Base-by-base conservation (phyloP, 2,888 invertebrate genomes). In the Cheilosia scutellata region DNA sequence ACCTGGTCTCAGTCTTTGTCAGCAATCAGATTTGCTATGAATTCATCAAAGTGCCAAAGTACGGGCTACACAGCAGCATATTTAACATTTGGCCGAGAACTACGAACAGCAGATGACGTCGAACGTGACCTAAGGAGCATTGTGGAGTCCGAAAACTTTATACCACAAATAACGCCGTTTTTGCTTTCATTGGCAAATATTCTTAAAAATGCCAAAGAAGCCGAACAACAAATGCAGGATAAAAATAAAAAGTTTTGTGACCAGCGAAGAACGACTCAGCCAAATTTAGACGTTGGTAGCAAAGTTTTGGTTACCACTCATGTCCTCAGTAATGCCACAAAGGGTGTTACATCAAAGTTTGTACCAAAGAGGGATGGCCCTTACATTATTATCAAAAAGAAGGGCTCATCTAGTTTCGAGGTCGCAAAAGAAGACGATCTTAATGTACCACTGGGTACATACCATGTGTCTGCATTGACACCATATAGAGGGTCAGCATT, bases 11-110 rank as follows among this genome's bases (percentile, higher is more conserved):
- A 42, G 11, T 40, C n/a, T 27, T 40, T 60, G 4, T 11, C 58
- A 20, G 40, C 58, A 5, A 58, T 58, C 9, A 58, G 58, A 25
- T 58, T 58, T 40, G 16, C 37, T 4, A 58, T 58, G 58, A 33
- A 58, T 37, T 33, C 60, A n/a, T 31, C 31, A 16, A n/a, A 3
- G 4, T 55, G 55, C 4, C n/a, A 55, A 6, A 55, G 55, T 16
- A 55, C 55, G n/a, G n/a, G n/a, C n/a, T n/a, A n/a, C n/a, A n/a
- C n/a, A 20, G 40, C 42, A 4, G 60, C 60, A 3, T 60, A 13
- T 31, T n/a, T 62, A 27, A 60, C 60, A 2, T 60, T 42, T 44
- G 60, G 60, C 13, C 20, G 47, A 47, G 47, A 63, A 11, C 47
- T 63, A 7, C 63, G 63, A 2, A 63, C 63, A 29, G 3, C 16